A percentile compares a stretch with the other conserved stretches of the same genome.
These are phyloP conservation scores for Remorina albescens DNA, from an alignment of 2,797 vertebrate species.

Conservation along the genomic window DNA sequence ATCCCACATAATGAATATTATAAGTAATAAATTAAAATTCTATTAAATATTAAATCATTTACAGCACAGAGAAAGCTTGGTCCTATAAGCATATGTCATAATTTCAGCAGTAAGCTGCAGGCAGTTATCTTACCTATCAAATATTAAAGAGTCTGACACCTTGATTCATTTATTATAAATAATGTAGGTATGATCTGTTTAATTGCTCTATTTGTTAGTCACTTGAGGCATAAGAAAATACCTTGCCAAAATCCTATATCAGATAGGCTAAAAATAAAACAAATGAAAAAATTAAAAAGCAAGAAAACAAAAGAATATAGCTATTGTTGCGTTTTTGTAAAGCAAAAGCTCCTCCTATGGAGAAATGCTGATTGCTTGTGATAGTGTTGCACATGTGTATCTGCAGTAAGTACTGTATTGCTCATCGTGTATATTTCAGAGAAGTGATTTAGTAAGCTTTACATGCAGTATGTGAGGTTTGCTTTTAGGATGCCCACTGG, in stretches of 20 bases:
- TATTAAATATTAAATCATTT: slow-evolving; percentile 56
- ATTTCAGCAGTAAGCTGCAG: slow-evolving; percentile 35
- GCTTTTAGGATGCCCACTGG: neutral
- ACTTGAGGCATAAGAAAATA: slow-evolving; percentile 43
- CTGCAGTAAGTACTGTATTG: too few relatives aligned
- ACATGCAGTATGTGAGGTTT: neutral
- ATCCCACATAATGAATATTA: slow-evolving; percentile 55
- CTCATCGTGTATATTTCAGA: neutral
- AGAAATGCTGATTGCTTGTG: neutral
- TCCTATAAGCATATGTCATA: slow-evolving; percentile 44
- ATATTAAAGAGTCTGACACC: slow-evolving; percentile 52
- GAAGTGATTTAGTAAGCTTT: neutral
- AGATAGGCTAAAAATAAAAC: slow-evolving; percentile 10
- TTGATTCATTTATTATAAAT: slow-evolving; percentile 57
- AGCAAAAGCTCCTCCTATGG: neutral
- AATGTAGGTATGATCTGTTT: slow-evolving; percentile 48
- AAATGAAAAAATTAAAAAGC: neutral
- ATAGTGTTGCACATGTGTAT: neutral
- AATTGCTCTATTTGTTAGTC: slow-evolving; percentile 57
- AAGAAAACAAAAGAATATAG: neutral
- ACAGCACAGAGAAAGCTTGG: slow-evolving; percentile 22
- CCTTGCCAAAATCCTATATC: slow-evolving; percentile 21
- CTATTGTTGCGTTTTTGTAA: neutral
- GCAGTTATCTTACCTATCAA: slow-evolving; percentile 46
- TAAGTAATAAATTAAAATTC: slow-evolving; percentile 37